phyloP scores from a whole-genome alignment of 30 jellyfish, hydroid and myxozoan genomes.

The Aurelia sp. region DNA sequence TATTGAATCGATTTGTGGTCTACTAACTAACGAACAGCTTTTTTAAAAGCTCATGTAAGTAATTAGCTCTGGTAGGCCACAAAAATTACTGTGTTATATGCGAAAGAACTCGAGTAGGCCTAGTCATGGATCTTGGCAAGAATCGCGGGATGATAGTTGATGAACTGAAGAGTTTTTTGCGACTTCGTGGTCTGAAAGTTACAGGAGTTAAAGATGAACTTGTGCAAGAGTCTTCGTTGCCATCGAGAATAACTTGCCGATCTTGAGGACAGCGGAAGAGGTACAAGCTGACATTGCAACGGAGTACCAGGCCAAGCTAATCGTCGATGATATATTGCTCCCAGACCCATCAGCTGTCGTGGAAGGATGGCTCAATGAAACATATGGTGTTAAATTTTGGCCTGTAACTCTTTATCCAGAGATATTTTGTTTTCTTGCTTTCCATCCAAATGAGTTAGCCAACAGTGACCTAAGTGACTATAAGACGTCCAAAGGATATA shows the following conservation, averaged over 20 bases:
- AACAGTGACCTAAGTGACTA: slow-evolving; percentile 36
- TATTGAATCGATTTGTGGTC: neutral
- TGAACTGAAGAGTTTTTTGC: neutral
- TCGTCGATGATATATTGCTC: neutral
- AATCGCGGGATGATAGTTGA: slow-evolving; percentile 4
- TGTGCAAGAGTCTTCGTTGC: slow-evolving; percentile 27
- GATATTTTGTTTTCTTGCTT: slow-evolving; percentile 25
- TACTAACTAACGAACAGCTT: neutral
- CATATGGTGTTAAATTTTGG: slow-evolving; percentile 35
- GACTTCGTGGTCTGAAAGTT: no score
- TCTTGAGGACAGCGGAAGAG: slow-evolving; percentile 48
- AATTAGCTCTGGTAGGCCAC: slow-evolving; percentile 1
- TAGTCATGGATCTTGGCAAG: neutral
- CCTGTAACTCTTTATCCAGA: slow-evolving; percentile 59
- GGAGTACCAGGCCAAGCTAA: slow-evolving; percentile 20
- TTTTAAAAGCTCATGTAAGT: slow-evolving; percentile 1
- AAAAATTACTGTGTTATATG: neutral
- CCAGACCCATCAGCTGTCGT: slow-evolving; percentile 32
- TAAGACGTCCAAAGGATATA: slow-evolving; percentile 61
- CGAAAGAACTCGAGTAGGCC: neutral
- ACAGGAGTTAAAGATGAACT: no score
- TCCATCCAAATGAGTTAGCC: slow-evolving; percentile 38
- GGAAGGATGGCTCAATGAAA: slow-evolving; percentile 43
- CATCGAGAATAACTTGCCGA: slow-evolving; percentile 6
- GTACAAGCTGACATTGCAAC: slow-evolving; percentile 36